Percentiles rank a stretch among this genome's conserved stretches.
Evolutionary conservation across 2,797 vertebrate species (phyloP).

Genomic region (Crax fasciolata): DNA sequence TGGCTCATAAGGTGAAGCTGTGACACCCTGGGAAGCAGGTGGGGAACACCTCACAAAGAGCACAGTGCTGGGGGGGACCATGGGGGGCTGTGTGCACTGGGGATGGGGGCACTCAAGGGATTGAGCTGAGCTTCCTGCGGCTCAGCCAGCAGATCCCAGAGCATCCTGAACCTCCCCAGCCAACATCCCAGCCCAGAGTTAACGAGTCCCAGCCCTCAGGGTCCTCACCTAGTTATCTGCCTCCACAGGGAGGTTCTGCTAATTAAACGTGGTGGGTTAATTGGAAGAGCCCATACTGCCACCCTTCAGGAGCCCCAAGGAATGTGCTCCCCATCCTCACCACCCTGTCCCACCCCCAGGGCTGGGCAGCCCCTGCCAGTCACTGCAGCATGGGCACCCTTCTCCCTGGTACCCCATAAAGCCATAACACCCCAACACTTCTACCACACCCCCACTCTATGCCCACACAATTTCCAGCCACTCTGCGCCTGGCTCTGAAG

Average conservation of each 20-base stretch:
- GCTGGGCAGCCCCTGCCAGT: not conserved
- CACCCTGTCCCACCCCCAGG: not conserved
- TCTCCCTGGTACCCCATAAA: not conserved
- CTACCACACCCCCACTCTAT: not conserved
- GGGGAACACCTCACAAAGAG: not conserved
- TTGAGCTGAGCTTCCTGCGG: not conserved
- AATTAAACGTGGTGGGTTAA: constrained; percentile 21
- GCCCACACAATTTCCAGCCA: not conserved
- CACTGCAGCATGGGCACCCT: not conserved
- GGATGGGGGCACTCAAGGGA: not conserved
- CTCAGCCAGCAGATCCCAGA: not conserved
- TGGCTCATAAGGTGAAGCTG: not conserved
- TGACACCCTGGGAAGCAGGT: not conserved
- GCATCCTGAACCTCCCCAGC: not conserved
- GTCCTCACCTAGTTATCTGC: not conserved
- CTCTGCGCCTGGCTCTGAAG: not conserved
- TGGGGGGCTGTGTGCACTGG: not conserved
- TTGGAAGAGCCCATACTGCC: not conserved
- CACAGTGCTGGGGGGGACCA: not conserved
- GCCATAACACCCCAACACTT: not conserved
- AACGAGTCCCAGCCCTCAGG: not conserved
- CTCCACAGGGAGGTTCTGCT: not conserved
- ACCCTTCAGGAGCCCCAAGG: not conserved
- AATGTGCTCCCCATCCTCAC: not conserved
- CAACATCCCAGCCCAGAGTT: not conserved